Conservation (phyloP, 1,140 invertebrate species). For the Mamestra configurata region DNA sequence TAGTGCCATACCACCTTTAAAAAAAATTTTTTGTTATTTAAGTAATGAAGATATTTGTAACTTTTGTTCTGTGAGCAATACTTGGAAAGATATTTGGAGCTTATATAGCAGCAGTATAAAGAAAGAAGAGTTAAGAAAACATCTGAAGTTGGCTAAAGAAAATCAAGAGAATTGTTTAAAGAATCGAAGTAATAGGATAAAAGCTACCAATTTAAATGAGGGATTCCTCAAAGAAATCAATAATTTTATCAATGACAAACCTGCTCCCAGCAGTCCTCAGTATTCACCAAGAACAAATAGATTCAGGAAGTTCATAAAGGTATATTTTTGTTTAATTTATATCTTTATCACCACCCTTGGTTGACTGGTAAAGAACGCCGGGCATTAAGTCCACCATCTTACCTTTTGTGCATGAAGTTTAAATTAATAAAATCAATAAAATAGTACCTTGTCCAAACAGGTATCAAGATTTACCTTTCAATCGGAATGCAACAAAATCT, state of each 20-base stretch:
- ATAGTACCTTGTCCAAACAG: too few relatives aligned
- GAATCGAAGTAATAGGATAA: slow-evolving; percentile 57
- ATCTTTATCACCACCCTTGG: neutral
- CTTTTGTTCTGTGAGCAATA: slow-evolving; percentile 77
- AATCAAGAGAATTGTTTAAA: slow-evolving; percentile 74
- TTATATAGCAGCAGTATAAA: slow-evolving; percentile 64
- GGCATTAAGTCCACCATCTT: too few relatives aligned
- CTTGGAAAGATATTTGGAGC: slow-evolving; percentile 78
- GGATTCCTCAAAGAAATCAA: slow-evolving; percentile 78
- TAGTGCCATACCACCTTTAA: slow-evolving; percentile 70
- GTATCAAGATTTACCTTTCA: too few relatives aligned
- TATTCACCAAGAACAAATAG: slow-evolving; percentile 82
- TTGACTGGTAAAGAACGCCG: too few relatives aligned
- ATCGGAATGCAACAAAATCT: too few relatives aligned
- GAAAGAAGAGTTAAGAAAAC: slow-evolving; percentile 67
- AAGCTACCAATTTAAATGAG: slow-evolving; percentile 40
- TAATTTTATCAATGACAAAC: slow-evolving; percentile 68
- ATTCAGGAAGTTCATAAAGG: slow-evolving; percentile 76
- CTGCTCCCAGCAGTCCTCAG: slow-evolving; percentile 76
- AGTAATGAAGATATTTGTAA: slow-evolving; percentile 80
- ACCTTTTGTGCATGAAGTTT: too few relatives aligned
- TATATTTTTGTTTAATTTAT: slow-evolving; percentile 21
- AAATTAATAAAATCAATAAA: too few relatives aligned
- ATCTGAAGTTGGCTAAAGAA: slow-evolving; percentile 71
- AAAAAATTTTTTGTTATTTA: slow-evolving; percentile 78